Conservation (phyloP, 2,888 invertebrate genomes). For the Rotaria socialis region DNA sequence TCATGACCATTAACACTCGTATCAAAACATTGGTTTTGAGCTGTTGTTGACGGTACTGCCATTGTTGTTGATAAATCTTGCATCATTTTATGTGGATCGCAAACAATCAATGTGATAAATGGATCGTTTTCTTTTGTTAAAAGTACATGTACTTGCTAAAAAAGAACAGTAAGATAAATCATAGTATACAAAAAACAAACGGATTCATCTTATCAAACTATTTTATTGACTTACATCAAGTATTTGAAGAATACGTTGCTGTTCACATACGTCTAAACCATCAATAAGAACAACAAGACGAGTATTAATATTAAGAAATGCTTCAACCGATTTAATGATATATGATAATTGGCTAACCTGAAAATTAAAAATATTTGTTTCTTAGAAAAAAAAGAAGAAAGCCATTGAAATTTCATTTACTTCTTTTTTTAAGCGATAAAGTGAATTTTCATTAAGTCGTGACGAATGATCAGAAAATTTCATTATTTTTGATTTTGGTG, state of each 20-base stretch:
- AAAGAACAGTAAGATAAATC: too few relatives aligned
- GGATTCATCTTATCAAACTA: background rate
- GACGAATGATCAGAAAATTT: background rate
- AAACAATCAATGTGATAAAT: conserved; percentile 88
- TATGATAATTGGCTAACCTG: conserved; percentile 66
- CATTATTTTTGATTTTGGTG: conserved; percentile 20
- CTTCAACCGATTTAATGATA: conserved; percentile 81
- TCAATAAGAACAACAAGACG: conserved; percentile 90
- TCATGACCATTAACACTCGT: conserved; percentile 85
- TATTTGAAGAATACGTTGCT: conserved; percentile 78
- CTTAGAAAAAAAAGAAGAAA: too few relatives aligned
- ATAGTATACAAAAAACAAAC: too few relatives aligned
- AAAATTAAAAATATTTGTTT: background rate
- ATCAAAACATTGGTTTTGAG: conserved; percentile 64
- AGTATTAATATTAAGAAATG: conserved; percentile 86
- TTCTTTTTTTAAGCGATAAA: conserved; percentile 1
- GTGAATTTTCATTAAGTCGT: background rate
- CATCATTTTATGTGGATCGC: conserved; percentile 76
- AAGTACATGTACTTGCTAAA: conserved; percentile 72
- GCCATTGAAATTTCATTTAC: background rate
- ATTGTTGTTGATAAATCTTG: conserved; percentile 43
- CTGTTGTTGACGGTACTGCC: conserved; percentile 47
- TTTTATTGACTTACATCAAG: conserved; percentile 30
- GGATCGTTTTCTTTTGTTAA: conserved; percentile 89
- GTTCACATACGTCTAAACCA: conserved; percentile 93